phyloP scores from a whole-genome alignment of 2,888 invertebrate genomes.

The Hypena proboscidalis region DNA sequence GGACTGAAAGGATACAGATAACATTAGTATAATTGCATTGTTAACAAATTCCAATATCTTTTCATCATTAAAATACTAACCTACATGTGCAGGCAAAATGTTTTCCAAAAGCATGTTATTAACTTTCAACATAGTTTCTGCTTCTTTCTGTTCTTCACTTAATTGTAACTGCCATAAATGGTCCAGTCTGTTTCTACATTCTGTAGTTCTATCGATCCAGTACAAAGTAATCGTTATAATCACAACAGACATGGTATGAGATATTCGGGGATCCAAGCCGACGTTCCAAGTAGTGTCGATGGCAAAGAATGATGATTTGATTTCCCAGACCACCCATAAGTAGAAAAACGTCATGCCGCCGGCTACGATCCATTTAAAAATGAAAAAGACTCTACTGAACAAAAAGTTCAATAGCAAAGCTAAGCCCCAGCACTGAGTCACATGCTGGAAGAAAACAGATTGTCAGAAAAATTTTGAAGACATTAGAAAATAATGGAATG shows the following conservation, averaged over 20 bases:
- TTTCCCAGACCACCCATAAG: conserved; percentile 88
- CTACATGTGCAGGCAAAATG: conserved; percentile 96
- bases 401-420: conserved; percentile 90
- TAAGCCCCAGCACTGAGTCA: conserved; percentile 89
- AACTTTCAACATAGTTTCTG: conserved; percentile 93
- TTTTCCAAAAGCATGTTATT: conserved; percentile 96
- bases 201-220: conserved; percentile 94
- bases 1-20: conserved; percentile 82
- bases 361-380: conserved; percentile 91
- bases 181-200: conserved; percentile 95
- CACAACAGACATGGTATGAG: conserved; percentile 90
- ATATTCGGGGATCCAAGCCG: conserved; percentile 87
- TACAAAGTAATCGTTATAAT: conserved; percentile 92
- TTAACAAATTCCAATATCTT: not conserved
- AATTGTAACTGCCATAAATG: conserved; percentile 88
- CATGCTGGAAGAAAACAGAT: conserved; percentile 85
- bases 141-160: conserved; percentile 93
- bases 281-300: conserved; percentile 89
- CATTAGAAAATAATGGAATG: conserved; percentile 3
- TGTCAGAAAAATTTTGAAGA: conserved; percentile 13
- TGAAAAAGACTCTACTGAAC: conserved; percentile 93
- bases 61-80: conserved; percentile 72
- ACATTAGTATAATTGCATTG: not conserved
- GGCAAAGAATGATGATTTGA: conserved; percentile 84
- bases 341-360: conserved; percentile 87